A percentile compares a stretch with the other conserved stretches of the same genome.
These are phyloP conservation scores for Gavia stellata DNA, from an alignment of 2,113 vertebrate species.

Conservation along the genomic window DNA sequence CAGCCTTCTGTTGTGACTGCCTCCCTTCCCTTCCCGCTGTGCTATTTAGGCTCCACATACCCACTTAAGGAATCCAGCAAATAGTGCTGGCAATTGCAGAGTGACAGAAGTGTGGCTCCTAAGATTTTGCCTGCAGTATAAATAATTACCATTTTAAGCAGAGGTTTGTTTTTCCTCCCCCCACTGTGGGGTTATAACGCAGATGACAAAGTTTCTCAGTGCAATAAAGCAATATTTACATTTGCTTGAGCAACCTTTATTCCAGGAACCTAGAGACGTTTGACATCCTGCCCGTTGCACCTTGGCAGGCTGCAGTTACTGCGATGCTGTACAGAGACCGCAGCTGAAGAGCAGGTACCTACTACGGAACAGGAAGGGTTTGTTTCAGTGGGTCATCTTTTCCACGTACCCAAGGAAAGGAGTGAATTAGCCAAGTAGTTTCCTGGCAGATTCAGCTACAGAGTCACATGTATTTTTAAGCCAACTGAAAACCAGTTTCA, in stretches of 20 bases:
- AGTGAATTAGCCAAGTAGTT: background rate
- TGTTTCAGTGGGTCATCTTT: background rate
- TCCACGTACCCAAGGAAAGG: background rate
- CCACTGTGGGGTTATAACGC: background rate
- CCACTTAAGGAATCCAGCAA: background rate
- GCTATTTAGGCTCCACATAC: background rate
- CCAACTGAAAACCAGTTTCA: background rate
- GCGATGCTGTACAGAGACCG: background rate
- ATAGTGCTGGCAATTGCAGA: background rate
- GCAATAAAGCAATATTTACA: background rate
- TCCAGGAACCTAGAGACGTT: background rate
- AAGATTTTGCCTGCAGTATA: too few species aligned
- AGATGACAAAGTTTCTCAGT: background rate
- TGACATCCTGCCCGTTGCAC: background rate
- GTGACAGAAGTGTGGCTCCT: background rate
- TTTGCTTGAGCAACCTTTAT: background rate
- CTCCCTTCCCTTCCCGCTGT: background rate
- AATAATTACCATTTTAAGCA: background rate
- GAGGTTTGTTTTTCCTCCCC: background rate
- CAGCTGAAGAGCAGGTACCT: background rate
- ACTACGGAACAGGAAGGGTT: rapidly evolving
- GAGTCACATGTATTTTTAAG: background rate
- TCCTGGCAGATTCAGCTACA: background rate
- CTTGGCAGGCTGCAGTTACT: background rate
- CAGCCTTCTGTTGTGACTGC: background rate